phyloP scores from a whole-genome alignment of 2,888 invertebrate genomes.

The Venusia cambrica region DNA sequence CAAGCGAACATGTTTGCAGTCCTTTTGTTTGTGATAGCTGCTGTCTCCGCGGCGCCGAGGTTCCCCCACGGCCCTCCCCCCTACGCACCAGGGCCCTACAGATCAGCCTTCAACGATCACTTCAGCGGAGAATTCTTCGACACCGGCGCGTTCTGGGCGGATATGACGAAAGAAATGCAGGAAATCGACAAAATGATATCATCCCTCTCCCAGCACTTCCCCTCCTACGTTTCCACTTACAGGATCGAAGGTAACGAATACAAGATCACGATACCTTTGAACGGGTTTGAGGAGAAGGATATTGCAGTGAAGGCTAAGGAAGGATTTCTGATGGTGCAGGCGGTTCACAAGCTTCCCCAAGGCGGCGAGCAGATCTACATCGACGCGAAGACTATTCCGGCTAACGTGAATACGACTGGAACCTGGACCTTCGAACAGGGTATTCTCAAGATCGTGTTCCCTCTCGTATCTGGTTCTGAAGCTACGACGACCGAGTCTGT shows the following conservation, averaged over 20 bases:
- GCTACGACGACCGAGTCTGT: constrained; percentile 16
- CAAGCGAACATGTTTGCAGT: constrained; percentile 44
- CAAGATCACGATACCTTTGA: constrained; percentile 47
- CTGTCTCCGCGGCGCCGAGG: constrained; percentile 48
- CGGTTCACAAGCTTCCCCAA: constrained; percentile 37
- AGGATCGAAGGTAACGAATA: constrained; percentile 51
- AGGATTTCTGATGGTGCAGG: constrained; percentile 61
- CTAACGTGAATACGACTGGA: constrained; percentile 46
- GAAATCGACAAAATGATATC: constrained; percentile 47
- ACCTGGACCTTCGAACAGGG: constrained; percentile 53
- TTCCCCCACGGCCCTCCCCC: constrained; percentile 21
- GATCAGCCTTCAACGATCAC: constrained; percentile 16
- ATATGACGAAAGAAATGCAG: constrained; percentile 46
- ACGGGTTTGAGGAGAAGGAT: constrained; percentile 57
- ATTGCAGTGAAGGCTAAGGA: constrained; percentile 61
- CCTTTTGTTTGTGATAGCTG: constrained; percentile 42
- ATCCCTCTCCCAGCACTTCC: constrained; percentile 47
- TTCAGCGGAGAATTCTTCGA: constrained; percentile 49
- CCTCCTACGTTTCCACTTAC: constrained; percentile 35
- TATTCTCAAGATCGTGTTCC: constrained; percentile 52
- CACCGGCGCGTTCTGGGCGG: constrained; percentile 52
- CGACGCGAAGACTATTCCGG: constrained; percentile 51
- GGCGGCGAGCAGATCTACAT: constrained; percentile 42
- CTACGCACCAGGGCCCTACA: constrained; percentile 19
- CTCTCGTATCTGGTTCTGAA: constrained; percentile 34